These are phyloP conservation scores for Hoplias malabaricus DNA, from an alignment of 2,113 vertebrate species.

Conservation along the genomic window DNA sequence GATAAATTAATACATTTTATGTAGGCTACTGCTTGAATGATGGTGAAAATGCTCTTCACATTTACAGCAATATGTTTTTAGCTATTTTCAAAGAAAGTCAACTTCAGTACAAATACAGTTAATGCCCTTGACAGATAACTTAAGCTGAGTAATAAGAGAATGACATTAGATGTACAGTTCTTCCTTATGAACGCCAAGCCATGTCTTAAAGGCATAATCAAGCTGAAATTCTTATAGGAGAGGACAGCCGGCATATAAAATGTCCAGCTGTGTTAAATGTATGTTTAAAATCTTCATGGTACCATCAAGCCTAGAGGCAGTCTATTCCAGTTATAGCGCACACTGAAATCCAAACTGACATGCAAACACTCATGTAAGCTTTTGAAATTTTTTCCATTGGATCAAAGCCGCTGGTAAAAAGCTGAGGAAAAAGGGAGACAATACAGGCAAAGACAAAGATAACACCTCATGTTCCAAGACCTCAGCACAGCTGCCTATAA, in stretches of 20 bases:
- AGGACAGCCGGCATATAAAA: constrained; percentile 46
- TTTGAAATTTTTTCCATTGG: not conserved
- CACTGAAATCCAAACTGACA: not conserved
- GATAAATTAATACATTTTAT: too few relatives aligned
- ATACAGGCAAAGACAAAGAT: not conserved
- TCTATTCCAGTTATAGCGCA: not conserved
- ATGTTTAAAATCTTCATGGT: not conserved
- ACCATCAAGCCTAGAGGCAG: not conserved
- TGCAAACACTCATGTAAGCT: not conserved
- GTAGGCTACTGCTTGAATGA: too few relatives aligned
- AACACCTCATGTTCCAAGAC: not conserved
- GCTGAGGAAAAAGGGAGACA: not conserved
- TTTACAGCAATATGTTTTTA: too few relatives aligned
- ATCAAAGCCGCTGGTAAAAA: not conserved
- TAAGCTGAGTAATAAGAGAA: not conserved
- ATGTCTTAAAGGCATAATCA: not conserved
- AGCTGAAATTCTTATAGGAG: not conserved
- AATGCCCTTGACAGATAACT: not conserved
- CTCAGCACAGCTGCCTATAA: not conserved
- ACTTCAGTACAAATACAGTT: not conserved
- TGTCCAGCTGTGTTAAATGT: constrained; percentile 12
- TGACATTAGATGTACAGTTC: not conserved
- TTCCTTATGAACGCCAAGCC: not conserved
- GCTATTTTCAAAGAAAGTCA: not conserved
- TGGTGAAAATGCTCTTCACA: too few relatives aligned